phyloP scores from a whole-genome alignment of 64 coral and sea anemone genomes.

The Catalaphyllia jardinei region DNA sequence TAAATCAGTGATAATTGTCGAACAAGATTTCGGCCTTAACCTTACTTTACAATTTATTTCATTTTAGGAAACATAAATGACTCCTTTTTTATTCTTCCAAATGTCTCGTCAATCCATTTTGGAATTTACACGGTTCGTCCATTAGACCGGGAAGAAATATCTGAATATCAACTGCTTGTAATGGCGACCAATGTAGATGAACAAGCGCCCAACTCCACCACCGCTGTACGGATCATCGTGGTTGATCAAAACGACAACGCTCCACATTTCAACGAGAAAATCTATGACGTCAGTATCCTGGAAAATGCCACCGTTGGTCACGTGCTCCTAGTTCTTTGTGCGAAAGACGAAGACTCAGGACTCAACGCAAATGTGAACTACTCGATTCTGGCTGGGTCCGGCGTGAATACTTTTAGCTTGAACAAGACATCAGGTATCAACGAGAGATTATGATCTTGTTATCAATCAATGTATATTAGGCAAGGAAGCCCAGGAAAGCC shows the following conservation, averaged over 20 bases:
- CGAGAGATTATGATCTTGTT: too few relatives aligned
- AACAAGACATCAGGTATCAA: slow-evolving; percentile 49
- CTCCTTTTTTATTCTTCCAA: slow-evolving; percentile 42
- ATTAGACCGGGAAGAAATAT: slow-evolving; percentile 53
- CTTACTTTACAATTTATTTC: neutral
- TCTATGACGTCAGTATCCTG: slow-evolving; percentile 25
- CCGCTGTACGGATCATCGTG: slow-evolving; percentile 29
- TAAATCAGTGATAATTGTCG: neutral
- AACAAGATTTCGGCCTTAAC: neutral
- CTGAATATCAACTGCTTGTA: slow-evolving; percentile 23
- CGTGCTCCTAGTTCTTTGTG: slow-evolving; percentile 11
- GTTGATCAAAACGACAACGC: slow-evolving; percentile 65
- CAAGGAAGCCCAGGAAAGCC: neutral
- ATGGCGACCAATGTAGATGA: slow-evolving; percentile 51
- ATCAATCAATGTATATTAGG: neutral
- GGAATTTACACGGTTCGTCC: slow-evolving; percentile 40
- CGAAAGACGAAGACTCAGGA: slow-evolving; percentile 23
- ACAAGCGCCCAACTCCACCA: slow-evolving; percentile 17
- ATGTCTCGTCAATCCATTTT: slow-evolving; percentile 23
- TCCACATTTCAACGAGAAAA: slow-evolving; percentile 39
- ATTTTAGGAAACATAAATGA: slow-evolving; percentile 50
- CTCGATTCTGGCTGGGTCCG: slow-evolving; percentile 47
- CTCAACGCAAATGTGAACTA: slow-evolving; percentile 43
- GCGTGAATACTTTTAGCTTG: slow-evolving; percentile 32
- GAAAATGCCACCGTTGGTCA: slow-evolving; percentile 52